Base-by-base conservation (phyloP, 2,113 vertebrate species). In the Nestor notabilis region DNA sequence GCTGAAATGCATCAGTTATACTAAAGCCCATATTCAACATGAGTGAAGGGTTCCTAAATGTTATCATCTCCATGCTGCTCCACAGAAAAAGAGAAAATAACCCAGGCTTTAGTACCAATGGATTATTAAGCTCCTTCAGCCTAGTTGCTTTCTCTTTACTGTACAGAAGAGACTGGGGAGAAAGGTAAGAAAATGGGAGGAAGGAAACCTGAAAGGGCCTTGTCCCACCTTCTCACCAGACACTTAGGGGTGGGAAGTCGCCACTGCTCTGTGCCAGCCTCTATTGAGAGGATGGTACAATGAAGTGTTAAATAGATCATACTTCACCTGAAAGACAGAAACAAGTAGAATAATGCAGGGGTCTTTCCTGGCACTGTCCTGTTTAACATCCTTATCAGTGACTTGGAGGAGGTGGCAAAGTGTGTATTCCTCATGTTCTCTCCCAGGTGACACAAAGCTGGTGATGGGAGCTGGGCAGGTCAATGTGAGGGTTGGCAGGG, bases 281-380 rank as follows among this genome's bases (percentile, higher is more conserved):
- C 19, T 87, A 21, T 37, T 31, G 23, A 71, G 25, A 55, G 3
- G 17, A 18, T 75, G 44, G 17, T 23, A 25, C 11, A 35, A 7
- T 41, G 5, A 55, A 55, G 18, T 35, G 17, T 3, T 69, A 46
- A 46, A 46, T 18, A 29, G 47, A 28, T 77, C 0, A 0, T 44
- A 14, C 8, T 43, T 77, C 53, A 63, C 15, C 41, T 72, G 69
- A 9, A 37, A 61, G n/a, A 44, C 60, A 70, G 83, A 65, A 58
- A 78, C 4, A 18, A 13, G 9, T 13, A 16, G 43, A 70, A 17
- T 17, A 41, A 17, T 31, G 19, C 19, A 47, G 61, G 17, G 8
- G 9, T 78, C 55, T 74, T 60, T 49, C 39, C 21, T 75, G 35
- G 20, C 41, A 46, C 24, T 81, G 28, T 20, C 17, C 28, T 58